A percentile compares a stretch with the other conserved stretches of the same genome.
phyloP scores from a whole-genome alignment of 2,797 vertebrate genomes.

The Sparidentex hasta region DNA sequence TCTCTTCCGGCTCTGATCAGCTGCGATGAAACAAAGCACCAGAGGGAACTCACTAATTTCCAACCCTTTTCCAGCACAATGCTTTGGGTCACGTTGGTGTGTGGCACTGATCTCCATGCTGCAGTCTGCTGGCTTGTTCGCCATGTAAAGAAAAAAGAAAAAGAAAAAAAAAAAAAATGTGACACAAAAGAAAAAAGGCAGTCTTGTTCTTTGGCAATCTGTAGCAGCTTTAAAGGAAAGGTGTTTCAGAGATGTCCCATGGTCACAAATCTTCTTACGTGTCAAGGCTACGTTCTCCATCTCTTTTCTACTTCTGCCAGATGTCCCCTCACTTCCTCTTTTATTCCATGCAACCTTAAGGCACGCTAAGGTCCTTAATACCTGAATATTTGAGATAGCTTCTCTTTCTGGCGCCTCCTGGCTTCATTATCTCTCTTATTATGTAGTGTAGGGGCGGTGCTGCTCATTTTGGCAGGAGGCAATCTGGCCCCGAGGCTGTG shows the following conservation, averaged over 20 bases:
- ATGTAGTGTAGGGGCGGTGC: constrained; percentile 49
- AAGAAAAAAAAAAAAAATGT: too few relatives aligned
- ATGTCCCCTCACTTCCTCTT: constrained; percentile 4
- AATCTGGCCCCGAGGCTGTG: constrained; percentile 74
- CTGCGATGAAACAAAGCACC: too few relatives aligned
- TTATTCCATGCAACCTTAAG: constrained; percentile 50
- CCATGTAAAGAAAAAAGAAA: too few relatives aligned
- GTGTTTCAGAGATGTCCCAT: neutral
- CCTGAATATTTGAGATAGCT: constrained; percentile 73
- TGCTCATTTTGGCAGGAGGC: constrained; percentile 73
- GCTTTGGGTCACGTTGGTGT: too few relatives aligned
- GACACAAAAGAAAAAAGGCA: too few relatives aligned
- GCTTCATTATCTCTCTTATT: constrained; percentile 76
- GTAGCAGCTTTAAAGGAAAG: neutral
- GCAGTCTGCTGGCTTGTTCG: too few relatives aligned
- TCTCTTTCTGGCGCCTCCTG: constrained; percentile 60
- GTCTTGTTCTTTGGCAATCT: too few relatives aligned
- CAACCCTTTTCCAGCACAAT: too few relatives aligned
- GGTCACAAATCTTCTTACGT: constrained; percentile 6
- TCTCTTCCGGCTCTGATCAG: too few relatives aligned
- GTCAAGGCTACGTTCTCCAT: neutral
- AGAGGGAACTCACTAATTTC: too few relatives aligned
- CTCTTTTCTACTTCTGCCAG: neutral
- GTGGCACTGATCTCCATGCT: too few relatives aligned
- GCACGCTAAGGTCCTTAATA: constrained; percentile 51